Percentiles rank a stretch among this genome's conserved stretches.
Evolutionary conservation across 2,797 vertebrate genomes (phyloP).

Genomic region (Sarcoramphus papa): DNA sequence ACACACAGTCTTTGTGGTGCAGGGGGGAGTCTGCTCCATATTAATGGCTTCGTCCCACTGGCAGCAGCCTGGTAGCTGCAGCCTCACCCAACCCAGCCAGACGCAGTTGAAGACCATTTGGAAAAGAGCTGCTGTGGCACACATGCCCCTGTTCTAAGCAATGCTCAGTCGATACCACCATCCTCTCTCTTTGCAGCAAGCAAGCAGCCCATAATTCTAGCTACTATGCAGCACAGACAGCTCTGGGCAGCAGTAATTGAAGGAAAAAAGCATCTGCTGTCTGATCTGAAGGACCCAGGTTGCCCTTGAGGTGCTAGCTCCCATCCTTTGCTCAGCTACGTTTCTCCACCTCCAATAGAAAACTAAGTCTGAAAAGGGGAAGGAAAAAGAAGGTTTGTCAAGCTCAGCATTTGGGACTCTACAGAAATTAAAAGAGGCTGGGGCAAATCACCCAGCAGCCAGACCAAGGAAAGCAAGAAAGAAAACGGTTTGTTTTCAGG

Average conservation of each 20-base stretch:
- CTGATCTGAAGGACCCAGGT: not conserved
- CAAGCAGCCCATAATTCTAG: not conserved
- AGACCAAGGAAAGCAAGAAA: not conserved
- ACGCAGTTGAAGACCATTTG: fast-evolving
- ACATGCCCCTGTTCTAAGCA: not conserved
- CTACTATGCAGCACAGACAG: fast-evolving
- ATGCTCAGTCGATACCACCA: not conserved
- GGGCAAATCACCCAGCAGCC: not conserved
- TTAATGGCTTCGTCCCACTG: not conserved
- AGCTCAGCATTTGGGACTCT: not conserved
- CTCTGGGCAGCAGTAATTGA: not conserved
- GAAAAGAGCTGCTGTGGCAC: not conserved
- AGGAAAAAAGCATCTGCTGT: not conserved
- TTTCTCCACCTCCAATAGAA: not conserved
- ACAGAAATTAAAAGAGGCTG: not conserved
- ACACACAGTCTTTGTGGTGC: not conserved
- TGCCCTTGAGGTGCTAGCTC: not conserved
- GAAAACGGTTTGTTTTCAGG: not conserved
- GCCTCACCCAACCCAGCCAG: not conserved
- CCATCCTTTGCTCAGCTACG: not conserved
- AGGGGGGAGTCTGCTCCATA: not conserved
- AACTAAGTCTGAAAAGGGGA: not conserved
- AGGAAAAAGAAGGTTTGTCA: not conserved
- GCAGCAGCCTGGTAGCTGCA: not conserved
- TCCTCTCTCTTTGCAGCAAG: not conserved